phyloP scores from a whole-genome alignment of 2,888 invertebrate genomes.

The Spodoptera littoralis region DNA sequence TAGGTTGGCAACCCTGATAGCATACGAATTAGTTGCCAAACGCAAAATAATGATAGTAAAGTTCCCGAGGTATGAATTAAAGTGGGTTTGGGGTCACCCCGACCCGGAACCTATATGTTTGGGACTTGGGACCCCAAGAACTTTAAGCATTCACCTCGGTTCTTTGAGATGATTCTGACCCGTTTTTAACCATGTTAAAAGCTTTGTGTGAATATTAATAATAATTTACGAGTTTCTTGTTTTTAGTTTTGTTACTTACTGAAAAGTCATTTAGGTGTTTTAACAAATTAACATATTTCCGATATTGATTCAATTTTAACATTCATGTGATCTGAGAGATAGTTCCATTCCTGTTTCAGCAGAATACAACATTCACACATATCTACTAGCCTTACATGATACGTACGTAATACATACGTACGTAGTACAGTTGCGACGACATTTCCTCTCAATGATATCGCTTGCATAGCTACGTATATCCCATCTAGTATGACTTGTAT shows the following conservation, averaged over 20 bases:
- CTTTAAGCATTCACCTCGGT: conserved; percentile 43
- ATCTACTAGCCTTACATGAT: too few relatives aligned
- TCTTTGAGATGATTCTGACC: conserved; percentile 42
- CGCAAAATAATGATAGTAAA: conserved; percentile 53
- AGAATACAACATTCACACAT: too few relatives aligned
- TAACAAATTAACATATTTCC: too few relatives aligned
- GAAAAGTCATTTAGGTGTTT: background rate
- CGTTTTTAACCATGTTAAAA: conserved; percentile 30
- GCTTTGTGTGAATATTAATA: conserved; percentile 28
- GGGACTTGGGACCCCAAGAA: conserved; percentile 34
- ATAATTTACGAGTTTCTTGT: conserved; percentile 1
- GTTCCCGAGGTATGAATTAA: conserved; percentile 51
- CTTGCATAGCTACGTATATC: background rate
- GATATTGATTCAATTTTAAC: too few relatives aligned
- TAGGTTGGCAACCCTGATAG: conserved; percentile 30
- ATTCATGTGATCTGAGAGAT: too few relatives aligned
- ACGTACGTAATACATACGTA: too few relatives aligned
- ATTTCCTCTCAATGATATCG: too few relatives aligned
- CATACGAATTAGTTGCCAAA: conserved; percentile 52
- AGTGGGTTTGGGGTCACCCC: conserved; percentile 33
- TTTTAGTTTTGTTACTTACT: conserved; percentile 12
- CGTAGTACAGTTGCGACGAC: too few relatives aligned
- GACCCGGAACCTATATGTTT: conserved; percentile 48
- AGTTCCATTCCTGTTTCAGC: too few relatives aligned
- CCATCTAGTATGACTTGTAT: background rate